Conservation (phyloP, 2,113 vertebrate species). For the Ornithorhynchus anatinus region DNA sequence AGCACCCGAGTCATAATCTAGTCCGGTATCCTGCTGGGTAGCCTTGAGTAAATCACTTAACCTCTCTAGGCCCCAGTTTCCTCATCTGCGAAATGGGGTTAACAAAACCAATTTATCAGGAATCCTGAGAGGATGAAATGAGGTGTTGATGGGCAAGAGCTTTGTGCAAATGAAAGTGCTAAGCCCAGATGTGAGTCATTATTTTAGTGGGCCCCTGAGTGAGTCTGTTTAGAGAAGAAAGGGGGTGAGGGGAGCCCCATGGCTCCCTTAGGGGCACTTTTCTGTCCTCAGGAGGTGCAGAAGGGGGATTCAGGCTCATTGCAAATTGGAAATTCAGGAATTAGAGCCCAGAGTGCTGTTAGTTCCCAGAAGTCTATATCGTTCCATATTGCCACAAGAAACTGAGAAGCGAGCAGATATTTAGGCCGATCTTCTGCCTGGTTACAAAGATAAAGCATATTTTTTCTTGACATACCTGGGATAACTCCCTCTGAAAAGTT, state of each 20-base stretch:
- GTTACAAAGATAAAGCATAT: no score
- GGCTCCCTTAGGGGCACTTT: neutral
- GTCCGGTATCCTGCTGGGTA: no score
- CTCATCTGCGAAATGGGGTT: neutral
- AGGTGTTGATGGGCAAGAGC: neutral
- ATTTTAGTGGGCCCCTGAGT: no score
- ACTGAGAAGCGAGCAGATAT: no score
- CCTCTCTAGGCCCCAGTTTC: neutral
- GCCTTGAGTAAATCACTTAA: neutral
- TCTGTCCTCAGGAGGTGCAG: neutral
- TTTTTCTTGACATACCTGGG: no score
- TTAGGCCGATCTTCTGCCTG: no score
- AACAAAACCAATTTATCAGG: neutral
- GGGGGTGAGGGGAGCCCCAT: neutral
- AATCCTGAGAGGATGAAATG: neutral
- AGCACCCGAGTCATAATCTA: no score
- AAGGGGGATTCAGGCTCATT: no score
- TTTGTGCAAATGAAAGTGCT: neutral
- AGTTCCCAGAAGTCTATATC: constrained; percentile 5
- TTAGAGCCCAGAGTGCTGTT: constrained; percentile 15
- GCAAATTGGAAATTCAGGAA: constrained; percentile 22
- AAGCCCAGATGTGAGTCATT: neutral
- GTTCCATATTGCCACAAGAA: no score
- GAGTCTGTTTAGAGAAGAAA: no score
- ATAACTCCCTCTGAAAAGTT: no score